Evolutionary conservation across 1,140 invertebrate genomes (phyloP), one percentile per base, ranked within the genome.

Genomic region (Halotydeus destructor): DNA sequence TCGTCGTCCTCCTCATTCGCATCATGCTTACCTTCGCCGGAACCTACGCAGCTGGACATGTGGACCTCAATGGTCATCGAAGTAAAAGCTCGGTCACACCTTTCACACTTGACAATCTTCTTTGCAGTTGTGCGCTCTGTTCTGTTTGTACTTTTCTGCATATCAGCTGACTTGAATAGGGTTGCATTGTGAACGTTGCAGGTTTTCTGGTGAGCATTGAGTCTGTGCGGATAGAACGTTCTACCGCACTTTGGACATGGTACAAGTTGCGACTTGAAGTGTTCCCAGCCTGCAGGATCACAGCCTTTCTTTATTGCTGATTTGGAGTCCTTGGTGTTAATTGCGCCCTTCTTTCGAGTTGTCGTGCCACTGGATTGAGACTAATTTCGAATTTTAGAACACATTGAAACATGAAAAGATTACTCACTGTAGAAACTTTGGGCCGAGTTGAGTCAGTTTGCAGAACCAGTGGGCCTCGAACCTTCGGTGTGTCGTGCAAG

Each of bases 1-100:
- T 60, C 64, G 30, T 72, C 68, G 38, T 55, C 61, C 2, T 61
- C 66, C 0, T 64, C 67, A 21, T 60, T 57, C 31, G 55, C 54
- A 53, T 71, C 63, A n/a, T 69, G 52, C 31, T 59, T 51, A n/a
- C 63, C 64, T 19, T 49, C 46, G 16, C 33, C 49, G 52, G 30
- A 34, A 5, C n/a, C 5, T 34, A 14, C 5, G 14, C 33, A 34
- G 14, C 22, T 34, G n/a, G 21, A 5, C 33, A 16, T 19, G 14
- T 34, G 33, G 8, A 34, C 8, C 22, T 14, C 22, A 16, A 34
- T 9, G 14, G 33, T 16, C 6, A 19, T 34, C 22, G 33, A 16
- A 19, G 14, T 34, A n/a, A 16, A 34, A 16, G 8, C 22, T n/a
- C 33, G 5, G 14, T 19, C 33, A n/a, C 33, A 34, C 6, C 14